phyloP scores from a whole-genome alignment of 2,113 vertebrate species.

The Mirza zaza region DNA sequence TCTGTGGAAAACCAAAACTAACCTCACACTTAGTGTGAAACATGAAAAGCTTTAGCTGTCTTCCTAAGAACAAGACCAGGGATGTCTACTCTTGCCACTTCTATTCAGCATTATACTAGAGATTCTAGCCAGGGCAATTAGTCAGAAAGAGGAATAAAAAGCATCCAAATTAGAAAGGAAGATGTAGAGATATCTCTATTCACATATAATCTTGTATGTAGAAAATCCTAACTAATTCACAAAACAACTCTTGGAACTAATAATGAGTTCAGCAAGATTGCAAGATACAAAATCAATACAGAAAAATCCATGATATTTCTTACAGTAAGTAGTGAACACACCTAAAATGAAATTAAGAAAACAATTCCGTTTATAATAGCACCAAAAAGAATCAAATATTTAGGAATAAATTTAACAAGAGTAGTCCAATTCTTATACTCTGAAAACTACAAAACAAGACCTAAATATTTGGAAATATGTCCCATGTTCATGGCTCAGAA shows the following conservation, averaged over 20 bases:
- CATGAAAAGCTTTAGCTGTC: not conserved
- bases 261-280: not conserved
- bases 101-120: not conserved
- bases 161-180: not conserved
- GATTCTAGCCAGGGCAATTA: not conserved
- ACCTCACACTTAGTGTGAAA: not conserved
- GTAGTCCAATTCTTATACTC: not conserved
- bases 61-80: not conserved
- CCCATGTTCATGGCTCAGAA: not conserved
- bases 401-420: not conserved
- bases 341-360: not conserved
- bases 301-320: not conserved
- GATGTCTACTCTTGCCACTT: not conserved
- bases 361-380: not conserved
- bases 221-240: not conserved
- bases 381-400: not conserved
- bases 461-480: not conserved
- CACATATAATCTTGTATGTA: not conserved
- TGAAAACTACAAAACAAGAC: not conserved
- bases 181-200: not conserved
- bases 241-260: not conserved
- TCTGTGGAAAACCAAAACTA: not conserved
- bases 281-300: not conserved
- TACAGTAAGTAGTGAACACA: not conserved
- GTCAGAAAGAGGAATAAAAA: not conserved